Evolutionary conservation across 2,888 invertebrate genomes (phyloP).

Genomic region (Heliconius erato): DNA sequence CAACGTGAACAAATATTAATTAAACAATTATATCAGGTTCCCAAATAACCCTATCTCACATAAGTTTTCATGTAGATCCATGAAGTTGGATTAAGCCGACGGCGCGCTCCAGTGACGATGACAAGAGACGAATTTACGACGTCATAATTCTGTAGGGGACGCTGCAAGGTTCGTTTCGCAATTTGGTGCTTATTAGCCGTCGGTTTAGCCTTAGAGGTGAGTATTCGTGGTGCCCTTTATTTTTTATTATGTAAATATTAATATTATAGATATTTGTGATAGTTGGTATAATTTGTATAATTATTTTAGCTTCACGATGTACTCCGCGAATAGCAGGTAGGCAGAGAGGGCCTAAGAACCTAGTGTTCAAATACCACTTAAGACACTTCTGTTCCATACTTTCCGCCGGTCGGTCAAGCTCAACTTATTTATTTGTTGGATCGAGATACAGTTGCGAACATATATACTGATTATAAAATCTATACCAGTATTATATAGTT

Average conservation of each 20-base stretch:
- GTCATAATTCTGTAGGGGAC: conserved; percentile 64
- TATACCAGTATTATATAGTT: no score
- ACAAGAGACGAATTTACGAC: conserved; percentile 67
- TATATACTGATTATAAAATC: no score
- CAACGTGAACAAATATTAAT: neutral
- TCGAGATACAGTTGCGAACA: no score
- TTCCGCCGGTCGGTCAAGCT: no score
- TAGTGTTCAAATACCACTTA: no score
- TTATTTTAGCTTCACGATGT: no score
- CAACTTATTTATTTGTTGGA: no score
- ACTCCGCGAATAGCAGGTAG: neutral
- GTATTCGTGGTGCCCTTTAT: neutral
- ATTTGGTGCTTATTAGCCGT: conserved; percentile 51
- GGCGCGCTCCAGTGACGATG: conserved; percentile 56
- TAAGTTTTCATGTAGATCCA: conserved; percentile 33
- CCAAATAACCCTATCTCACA: neutral
- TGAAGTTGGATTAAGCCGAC: conserved; percentile 56
- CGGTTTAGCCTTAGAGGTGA: neutral
- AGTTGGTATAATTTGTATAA: neutral
- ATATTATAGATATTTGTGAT: neutral
- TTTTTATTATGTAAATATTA: neutral
- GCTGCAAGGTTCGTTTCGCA: conserved; percentile 45
- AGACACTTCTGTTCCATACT: no score
- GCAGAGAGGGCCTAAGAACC: no score
- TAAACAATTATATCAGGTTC: neutral